These are phyloP conservation scores for Patagioenas fasciata DNA, from an alignment of 2,113 vertebrate genomes.

Conservation along the genomic window DNA sequence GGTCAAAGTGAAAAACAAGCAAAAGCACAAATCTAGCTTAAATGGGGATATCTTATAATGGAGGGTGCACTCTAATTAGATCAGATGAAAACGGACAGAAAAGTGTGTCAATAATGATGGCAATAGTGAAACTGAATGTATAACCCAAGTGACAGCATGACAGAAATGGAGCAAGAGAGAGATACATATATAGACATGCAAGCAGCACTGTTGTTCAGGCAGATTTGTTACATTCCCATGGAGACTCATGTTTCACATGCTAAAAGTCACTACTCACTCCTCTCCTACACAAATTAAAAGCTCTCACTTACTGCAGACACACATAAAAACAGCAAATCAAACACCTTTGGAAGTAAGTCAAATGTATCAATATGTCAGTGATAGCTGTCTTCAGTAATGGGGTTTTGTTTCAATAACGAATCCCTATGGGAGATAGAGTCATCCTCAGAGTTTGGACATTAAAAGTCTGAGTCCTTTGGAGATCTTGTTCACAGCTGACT, in stretches of 20 bases:
- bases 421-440: not conserved
- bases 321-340: not conserved
- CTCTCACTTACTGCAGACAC: not conserved
- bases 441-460: not conserved
- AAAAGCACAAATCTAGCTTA: not conserved
- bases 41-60: not conserved
- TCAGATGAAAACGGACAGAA: not conserved
- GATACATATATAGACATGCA: not conserved
- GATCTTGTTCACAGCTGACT: not conserved
- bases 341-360: constrained; percentile 21
- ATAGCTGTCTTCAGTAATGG: not conserved
- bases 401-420: not conserved
- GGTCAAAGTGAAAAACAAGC: not conserved
- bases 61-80: not conserved
- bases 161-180: not conserved
- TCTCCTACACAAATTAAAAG: not conserved
- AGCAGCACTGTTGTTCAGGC: not conserved
- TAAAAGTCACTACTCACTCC: not conserved
- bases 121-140: not conserved
- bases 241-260: not conserved
- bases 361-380: not conserved
- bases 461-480: not conserved
- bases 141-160: not conserved
- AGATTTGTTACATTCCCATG: not conserved
- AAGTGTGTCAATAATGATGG: not conserved